phyloP scores from a whole-genome alignment of 2,113 vertebrate species.

The Macquaria ambigua region DNA sequence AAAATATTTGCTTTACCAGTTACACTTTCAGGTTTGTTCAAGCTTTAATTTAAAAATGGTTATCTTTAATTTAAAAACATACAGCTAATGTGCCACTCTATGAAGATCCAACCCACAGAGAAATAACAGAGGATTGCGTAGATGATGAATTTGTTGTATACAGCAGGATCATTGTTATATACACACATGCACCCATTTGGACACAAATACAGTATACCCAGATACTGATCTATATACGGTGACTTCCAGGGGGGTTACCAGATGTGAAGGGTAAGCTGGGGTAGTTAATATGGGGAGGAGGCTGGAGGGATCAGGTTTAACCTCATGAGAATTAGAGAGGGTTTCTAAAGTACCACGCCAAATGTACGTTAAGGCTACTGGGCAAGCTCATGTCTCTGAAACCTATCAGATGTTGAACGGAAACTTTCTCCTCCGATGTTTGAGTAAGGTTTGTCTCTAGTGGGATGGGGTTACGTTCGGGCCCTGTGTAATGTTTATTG shows the following conservation, averaged over 20 bases:
- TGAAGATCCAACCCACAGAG: neutral
- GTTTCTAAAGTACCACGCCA: constrained; percentile 30
- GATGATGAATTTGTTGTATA: neutral
- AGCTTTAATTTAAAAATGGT: neutral
- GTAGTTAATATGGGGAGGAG: constrained; percentile 24
- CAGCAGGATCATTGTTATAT: neutral
- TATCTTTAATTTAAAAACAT: neutral
- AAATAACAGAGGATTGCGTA: neutral
- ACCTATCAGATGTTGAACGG: constrained; percentile 60
- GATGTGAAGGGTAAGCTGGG: constrained; percentile 40
- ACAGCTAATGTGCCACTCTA: neutral
- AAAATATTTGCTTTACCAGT: neutral
- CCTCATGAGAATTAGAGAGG: constrained; percentile 13
- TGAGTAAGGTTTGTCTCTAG: constrained; percentile 49
- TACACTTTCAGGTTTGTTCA: neutral
- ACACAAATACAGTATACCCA: neutral
- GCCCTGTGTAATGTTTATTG: constrained; percentile 80
- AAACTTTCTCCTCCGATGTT: constrained; percentile 67
- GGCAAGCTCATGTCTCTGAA: constrained; percentile 24
- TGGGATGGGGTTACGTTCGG: constrained; percentile 66
- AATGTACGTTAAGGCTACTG: constrained; percentile 1
- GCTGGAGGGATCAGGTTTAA: constrained; percentile 44
- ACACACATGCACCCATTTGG: neutral
- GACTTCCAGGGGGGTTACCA: constrained; percentile 28
- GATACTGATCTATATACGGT: constrained; percentile 22